Evolutionary conservation across 2,888 invertebrate species (phyloP).

Genomic region (Argyresthia albistria): DNA sequence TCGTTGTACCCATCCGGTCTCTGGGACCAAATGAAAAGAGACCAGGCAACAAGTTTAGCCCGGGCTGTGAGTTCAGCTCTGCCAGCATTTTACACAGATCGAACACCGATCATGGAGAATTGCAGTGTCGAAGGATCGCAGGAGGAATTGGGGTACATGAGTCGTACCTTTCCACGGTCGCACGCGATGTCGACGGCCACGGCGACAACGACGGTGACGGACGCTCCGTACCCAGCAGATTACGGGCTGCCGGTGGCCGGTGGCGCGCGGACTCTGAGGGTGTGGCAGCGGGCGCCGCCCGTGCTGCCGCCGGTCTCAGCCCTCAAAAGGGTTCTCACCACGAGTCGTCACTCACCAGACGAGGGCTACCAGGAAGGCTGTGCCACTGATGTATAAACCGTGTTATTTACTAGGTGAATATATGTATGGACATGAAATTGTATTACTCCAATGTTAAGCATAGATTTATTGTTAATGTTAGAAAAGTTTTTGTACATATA

Average conservation of each 20-base stretch:
- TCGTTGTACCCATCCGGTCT: slow-evolving; percentile 85
- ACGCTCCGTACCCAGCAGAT: slow-evolving; percentile 80
- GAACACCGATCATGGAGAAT: slow-evolving; percentile 81
- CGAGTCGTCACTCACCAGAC: slow-evolving; percentile 89
- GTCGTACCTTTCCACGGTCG: slow-evolving; percentile 74
- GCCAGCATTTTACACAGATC: slow-evolving; percentile 78
- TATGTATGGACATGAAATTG: slow-evolving; percentile 29
- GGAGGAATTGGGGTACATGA: slow-evolving; percentile 74
- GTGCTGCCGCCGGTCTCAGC: slow-evolving; percentile 89
- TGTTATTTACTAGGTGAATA: slow-evolving; percentile 10
- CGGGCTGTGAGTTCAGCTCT: slow-evolving; percentile 72
- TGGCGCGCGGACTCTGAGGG: slow-evolving; percentile 84
- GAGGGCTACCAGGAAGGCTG: slow-evolving; percentile 95
- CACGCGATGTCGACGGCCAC: slow-evolving; percentile 39
- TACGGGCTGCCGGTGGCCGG: slow-evolving; percentile 81
- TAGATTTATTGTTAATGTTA: slow-evolving; percentile 35
- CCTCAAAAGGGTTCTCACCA: slow-evolving; percentile 86
- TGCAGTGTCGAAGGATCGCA: slow-evolving; percentile 72
- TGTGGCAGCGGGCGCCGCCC: slow-evolving; percentile 90
- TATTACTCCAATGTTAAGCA: slow-evolving; percentile 37
- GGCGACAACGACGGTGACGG: slow-evolving; percentile 68
- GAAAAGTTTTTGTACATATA: slow-evolving; percentile 55
- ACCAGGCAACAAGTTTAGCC: slow-evolving; percentile 67
- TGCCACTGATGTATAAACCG: slow-evolving; percentile 87
- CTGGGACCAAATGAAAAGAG: slow-evolving; percentile 78